A percentile compares a stretch with the other conserved stretches of the same genome.
Evolutionary conservation across 2,113 vertebrate species (phyloP).

Genomic region (Morone saxatilis): DNA sequence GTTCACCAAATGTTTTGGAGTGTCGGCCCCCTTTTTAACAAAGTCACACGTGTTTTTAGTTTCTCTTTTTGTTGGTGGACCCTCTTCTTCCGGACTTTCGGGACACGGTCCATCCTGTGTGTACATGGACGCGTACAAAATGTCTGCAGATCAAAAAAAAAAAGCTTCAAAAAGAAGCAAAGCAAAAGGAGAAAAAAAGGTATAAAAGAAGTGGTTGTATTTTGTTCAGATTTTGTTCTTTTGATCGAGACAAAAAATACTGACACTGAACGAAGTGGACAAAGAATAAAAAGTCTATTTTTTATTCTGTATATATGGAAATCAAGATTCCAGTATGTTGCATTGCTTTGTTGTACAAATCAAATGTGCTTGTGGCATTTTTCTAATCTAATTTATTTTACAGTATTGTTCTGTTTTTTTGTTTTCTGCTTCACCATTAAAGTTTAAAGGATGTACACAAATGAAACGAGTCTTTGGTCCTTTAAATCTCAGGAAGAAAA

Average conservation of each 20-base stretch:
- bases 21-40: slow-evolving; percentile 39
- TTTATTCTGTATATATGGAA: slow-evolving; percentile 85
- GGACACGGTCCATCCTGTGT: not conserved
- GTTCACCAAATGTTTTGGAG: slow-evolving; percentile 50
- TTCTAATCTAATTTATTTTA: slow-evolving; percentile 93
- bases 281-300: slow-evolving; percentile 85
- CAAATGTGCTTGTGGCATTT: slow-evolving; percentile 88
- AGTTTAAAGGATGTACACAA: slow-evolving; percentile 88
- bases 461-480: slow-evolving; percentile 22
- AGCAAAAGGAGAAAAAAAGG: slow-evolving; percentile 30
- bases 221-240: slow-evolving; percentile 71
- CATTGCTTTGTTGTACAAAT: slow-evolving; percentile 89
- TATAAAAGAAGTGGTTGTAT: slow-evolving; percentile 60
- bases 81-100: slow-evolving; percentile 71
- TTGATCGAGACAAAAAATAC: slow-evolving; percentile 69
- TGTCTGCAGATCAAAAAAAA: slow-evolving; percentile 56
- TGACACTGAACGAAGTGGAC: slow-evolving; percentile 84
- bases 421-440: slow-evolving; percentile 89
- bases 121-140: slow-evolving; percentile 49
- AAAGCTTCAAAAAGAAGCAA: slow-evolving; percentile 31
- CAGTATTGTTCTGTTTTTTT: slow-evolving; percentile 80
- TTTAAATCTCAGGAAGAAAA: not conserved
- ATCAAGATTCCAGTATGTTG: slow-evolving; percentile 78
- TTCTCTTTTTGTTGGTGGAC: slow-evolving; percentile 77
- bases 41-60: slow-evolving; percentile 43